phyloP scores from a whole-genome alignment of 2,797 vertebrate genomes.

The Remorina albescens region DNA sequence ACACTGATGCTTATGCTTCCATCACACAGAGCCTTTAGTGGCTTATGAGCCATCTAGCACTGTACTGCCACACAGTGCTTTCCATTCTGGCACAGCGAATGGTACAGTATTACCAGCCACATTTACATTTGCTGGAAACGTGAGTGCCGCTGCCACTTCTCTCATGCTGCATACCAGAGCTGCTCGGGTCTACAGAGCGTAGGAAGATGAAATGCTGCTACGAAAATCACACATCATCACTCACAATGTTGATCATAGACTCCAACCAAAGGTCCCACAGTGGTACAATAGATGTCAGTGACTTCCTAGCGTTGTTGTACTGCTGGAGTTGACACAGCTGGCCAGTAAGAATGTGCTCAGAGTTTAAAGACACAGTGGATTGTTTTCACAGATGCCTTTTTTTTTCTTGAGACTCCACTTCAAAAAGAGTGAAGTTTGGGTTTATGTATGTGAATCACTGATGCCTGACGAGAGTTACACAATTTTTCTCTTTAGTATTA shows the following conservation, averaged over 20 bases:
- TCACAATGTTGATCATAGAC: constrained; percentile 62
- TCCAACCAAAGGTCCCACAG: constrained; percentile 54
- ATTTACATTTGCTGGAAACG: constrained; percentile 64
- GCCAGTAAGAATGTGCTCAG: constrained; percentile 88
- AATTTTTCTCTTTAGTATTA: constrained; percentile 16
- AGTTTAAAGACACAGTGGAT: constrained; percentile 92
- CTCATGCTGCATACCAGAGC: constrained; percentile 48
- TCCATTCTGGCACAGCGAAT: constrained; percentile 53
- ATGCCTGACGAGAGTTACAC: constrained; percentile 51
- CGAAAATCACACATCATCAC: constrained; percentile 67
- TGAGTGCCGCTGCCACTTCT: constrained; percentile 39
- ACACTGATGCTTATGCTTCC: constrained; percentile 83
- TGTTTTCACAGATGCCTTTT: constrained; percentile 96
- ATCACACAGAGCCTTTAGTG: constrained; percentile 65
- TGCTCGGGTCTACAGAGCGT: constrained; percentile 19
- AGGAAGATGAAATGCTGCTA: constrained; percentile 55
- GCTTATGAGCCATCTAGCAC: constrained; percentile 70
- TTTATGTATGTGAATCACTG: constrained; percentile 79
- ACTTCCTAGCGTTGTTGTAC: constrained; percentile 79
- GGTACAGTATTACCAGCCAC: constrained; percentile 57
- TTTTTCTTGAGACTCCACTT: constrained; percentile 84
- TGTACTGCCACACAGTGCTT: constrained; percentile 51
- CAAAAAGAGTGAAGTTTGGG: constrained; percentile 86
- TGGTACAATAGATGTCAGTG: constrained; percentile 71
- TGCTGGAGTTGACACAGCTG: constrained; percentile 93